Evolutionary conservation across 2,797 vertebrate species (phyloP).

Genomic region (Moxostoma hubbsi): DNA sequence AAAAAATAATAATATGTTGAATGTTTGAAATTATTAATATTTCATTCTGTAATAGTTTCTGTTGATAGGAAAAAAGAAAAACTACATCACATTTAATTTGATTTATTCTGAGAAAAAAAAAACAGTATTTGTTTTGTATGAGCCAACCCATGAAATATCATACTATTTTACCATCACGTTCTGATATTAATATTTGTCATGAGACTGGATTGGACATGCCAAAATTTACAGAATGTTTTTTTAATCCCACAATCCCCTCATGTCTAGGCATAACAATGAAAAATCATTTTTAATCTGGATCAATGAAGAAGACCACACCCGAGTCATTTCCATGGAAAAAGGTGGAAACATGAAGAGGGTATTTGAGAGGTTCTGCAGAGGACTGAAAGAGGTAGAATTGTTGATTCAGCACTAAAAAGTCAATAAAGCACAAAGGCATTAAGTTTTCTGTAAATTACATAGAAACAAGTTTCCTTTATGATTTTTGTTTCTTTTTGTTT

Average conservation of each 20-base stretch:
- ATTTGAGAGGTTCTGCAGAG: slow-evolving; percentile 92
- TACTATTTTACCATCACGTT: no score
- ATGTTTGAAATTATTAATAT: no score
- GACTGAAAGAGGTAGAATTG: slow-evolving; percentile 84
- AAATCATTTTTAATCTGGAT: slow-evolving; percentile 96
- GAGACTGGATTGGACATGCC: not conserved
- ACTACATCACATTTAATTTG: no score
- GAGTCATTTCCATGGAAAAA: slow-evolving; percentile 97
- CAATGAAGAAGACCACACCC: slow-evolving; percentile 95
- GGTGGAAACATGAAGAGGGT: slow-evolving; percentile 97
- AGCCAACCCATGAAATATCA: no score
- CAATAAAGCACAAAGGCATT: not conserved
- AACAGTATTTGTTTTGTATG: no score
- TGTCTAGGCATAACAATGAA: slow-evolving; percentile 89
- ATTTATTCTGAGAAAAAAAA: no score
- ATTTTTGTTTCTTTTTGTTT: not conserved
- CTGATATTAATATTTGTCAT: not conserved
- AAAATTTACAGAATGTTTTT: not conserved
- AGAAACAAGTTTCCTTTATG: no score
- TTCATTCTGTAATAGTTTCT: no score
- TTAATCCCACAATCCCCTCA: slow-evolving; percentile 16
- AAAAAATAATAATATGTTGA: no score
- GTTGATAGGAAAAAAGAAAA: no score
- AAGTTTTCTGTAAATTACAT: not conserved
- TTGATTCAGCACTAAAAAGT: no score